Conservation (phyloP, 1,140 invertebrate genomes). For the Hypothenemus hampei region DNA sequence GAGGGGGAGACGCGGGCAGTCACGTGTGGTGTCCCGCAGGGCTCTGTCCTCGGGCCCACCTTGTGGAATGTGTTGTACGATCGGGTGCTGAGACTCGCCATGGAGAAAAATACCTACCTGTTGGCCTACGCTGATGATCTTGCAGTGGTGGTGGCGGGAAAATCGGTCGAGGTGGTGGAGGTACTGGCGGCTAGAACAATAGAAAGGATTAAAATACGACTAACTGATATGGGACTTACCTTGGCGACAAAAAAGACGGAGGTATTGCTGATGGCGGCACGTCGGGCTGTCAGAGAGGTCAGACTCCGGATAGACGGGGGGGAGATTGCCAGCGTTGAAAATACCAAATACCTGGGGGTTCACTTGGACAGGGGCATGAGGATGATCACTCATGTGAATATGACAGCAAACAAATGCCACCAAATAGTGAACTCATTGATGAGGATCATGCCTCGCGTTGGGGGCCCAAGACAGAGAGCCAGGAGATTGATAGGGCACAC, state of each 20-base stretch:
- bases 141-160: slow-evolving; percentile 19
- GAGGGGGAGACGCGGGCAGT: slow-evolving; percentile 2
- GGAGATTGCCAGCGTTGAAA: not conserved
- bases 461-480: not conserved
- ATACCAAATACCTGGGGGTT: slow-evolving; percentile 24
- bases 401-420: not conserved
- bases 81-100: slow-evolving; percentile 24
- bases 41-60: slow-evolving; percentile 39
- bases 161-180: slow-evolving; percentile 3
- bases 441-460: slow-evolving; percentile 6
- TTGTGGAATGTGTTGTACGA: slow-evolving; percentile 41
- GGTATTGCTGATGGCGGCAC: slow-evolving; percentile 16
- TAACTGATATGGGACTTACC: not conserved
- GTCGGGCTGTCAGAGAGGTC: not conserved
- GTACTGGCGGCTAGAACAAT: not conserved
- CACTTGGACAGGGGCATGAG: slow-evolving; percentile 1
- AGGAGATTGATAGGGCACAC: not conserved
- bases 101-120: slow-evolving; percentile 20
- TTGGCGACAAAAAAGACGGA: slow-evolving; percentile 23
- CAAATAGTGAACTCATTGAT: not conserved
- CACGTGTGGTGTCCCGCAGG: slow-evolving; percentile 39
- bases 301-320: not conserved
- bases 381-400: not conserved
- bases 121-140: slow-evolving; percentile 39
- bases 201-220: not conserved